Evolutionary conservation across 2,888 invertebrate species (phyloP), one percentile per base, ranked within the genome.

Genomic region (Morinoia aosen): DNA sequence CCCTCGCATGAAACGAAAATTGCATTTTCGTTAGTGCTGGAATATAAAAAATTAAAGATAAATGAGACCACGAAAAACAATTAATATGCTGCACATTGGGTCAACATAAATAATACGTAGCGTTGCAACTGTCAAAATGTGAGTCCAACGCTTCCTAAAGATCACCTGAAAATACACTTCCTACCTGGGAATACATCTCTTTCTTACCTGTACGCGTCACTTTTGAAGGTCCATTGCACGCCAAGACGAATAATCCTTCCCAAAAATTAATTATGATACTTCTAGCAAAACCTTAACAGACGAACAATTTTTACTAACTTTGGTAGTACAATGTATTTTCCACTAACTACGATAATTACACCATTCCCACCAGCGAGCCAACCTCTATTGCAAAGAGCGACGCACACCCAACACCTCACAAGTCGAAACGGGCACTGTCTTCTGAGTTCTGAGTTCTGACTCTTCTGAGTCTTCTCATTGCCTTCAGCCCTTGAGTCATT

Each of bases 181-280:
- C 76, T 76, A 76, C 76, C 19, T 76, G 76, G 76, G 76, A 76
- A 76, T 19, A 76, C 76, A 76, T 76, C 76, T 76, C 76, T 76
- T 76, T 8, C 76, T 76, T 76, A 76, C 76, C 76, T 76, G 76
- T 76, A 76, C 25, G 76, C 76, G 76, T 76, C 76, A 16, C 76
- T 76, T 25, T 33, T 76, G 25, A 76, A 76, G 76, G 25, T 76
- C 33, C 76, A 76, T 76, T 76, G 76, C 25, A 12, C 10, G 76
- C 76, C 76, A 76, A 76, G 76, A 76, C 76, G 76, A 33, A 33
- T 76, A 3, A 76, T 16, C 76, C 76, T 10, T 76, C 25, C 76
- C 25, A 76, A 76, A 76, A 76, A 16, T 19, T 0, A 16, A 76
- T 76, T 25, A 3, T 19, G 33, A 25, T 76, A 76, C 25, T 76